phyloP scores from a whole-genome alignment of 2,113 vertebrate species.

The Monopterus albus region DNA sequence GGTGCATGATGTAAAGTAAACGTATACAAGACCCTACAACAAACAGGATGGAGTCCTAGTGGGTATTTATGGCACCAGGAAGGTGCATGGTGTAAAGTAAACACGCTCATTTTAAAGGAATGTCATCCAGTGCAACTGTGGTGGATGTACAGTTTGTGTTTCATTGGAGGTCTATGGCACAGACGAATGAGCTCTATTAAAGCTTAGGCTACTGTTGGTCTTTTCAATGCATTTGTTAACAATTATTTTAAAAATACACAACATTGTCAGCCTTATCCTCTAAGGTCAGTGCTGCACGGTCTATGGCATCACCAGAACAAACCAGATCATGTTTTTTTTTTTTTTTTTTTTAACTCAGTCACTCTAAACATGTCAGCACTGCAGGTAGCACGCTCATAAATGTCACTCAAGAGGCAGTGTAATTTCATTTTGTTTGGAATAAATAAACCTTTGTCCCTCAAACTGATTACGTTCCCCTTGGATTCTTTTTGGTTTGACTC shows the following conservation, averaged over 20 bases:
- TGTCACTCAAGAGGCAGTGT: constrained; percentile 70
- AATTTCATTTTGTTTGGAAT: constrained; percentile 81
- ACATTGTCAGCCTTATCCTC: constrained; percentile 9
- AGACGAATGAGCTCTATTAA: too few relatives aligned
- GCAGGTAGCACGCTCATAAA: constrained; percentile 71
- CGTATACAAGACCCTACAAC: too few relatives aligned
- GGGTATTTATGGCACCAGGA: too few relatives aligned
- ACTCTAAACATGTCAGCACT: constrained; percentile 76
- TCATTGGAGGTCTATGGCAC: too few relatives aligned
- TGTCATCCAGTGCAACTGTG: background rate
- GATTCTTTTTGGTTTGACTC: constrained; percentile 75
- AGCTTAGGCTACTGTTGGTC: too few relatives aligned
- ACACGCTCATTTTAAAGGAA: too few relatives aligned
- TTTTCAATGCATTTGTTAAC: constrained; percentile 16
- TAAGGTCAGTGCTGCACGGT: constrained; percentile 17
- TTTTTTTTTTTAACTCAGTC: too few relatives aligned
- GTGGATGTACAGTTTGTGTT: too few relatives aligned
- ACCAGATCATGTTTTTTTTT: constrained; percentile 24
- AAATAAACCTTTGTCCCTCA: constrained; percentile 77
- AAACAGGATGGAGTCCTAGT: too few relatives aligned
- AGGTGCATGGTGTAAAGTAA: too few relatives aligned
- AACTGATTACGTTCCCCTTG: constrained; percentile 73
- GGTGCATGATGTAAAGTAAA: too few relatives aligned
- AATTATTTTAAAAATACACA: too few relatives aligned
- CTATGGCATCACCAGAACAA: constrained; percentile 27